Base-by-base conservation (phyloP, 1,140 invertebrate genomes). In the Bradynema listronoti region DNA sequence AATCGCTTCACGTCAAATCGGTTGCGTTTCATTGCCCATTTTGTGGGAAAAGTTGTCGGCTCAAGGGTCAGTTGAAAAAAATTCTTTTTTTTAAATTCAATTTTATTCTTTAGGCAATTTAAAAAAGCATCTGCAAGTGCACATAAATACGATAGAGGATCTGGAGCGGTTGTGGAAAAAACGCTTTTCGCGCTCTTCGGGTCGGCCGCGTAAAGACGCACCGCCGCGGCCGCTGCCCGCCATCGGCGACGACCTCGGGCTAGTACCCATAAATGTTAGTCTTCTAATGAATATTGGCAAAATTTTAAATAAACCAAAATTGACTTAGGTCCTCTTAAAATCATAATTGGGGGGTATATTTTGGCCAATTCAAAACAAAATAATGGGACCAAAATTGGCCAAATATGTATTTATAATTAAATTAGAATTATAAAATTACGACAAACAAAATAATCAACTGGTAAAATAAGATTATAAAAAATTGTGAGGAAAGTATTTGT, bases 1-100 rank as follows among this genome's bases (percentile, higher is more conserved):
- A 86, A 61, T 80, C 86, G 54, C 78, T 88, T 4, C 87, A 89
- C 70, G 86, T 86, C 52, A 87, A 87, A 34, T 60, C 58, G 14
- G 53, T 51, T 27, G 32, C 57, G 1, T 66, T 66, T 33, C 25
- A 56, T 11, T 66, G 65, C 22, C 65, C 66, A 6, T 66, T 66
- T 45, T 66, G 65, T 41, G n/a, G 22, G 14, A 63, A 63, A 45
- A 72, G 67, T 14, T 75, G 73, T 49, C 62, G 73, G 9, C 60
- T 75, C 1, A 73, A 75, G 47, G 73, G n/a, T n/a, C n/a, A n/a
- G n/a, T n/a, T n/a, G n/a, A n/a, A n/a, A n/a, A n/a, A n/a, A n/a
- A n/a, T n/a, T n/a, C n/a, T n/a, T n/a, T n/a, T n/a, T n/a, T n/a
- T n/a, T n/a, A n/a, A n/a, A n/a, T n/a, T n/a, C n/a, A n/a, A n/a